Conservation (phyloP, 2,797 vertebrate genomes). For the Zenarchopterus dispar region DNA sequence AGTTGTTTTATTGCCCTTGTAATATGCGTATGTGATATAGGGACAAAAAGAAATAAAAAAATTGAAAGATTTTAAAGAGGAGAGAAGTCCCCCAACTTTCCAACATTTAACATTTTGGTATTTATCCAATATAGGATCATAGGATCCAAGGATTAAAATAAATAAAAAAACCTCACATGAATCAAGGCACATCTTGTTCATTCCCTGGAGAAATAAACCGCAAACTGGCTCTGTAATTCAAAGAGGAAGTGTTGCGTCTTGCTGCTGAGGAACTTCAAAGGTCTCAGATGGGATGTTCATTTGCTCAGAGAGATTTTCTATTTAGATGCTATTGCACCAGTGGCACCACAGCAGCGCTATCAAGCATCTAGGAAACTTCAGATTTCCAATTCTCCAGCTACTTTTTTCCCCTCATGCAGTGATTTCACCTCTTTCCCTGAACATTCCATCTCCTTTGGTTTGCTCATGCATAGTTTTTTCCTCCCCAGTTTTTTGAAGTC, state of each 20-base stretch:
- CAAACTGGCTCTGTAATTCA: constrained; percentile 77
- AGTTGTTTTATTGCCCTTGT: too few relatives aligned
- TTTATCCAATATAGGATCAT: constrained; percentile 7
- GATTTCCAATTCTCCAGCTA: constrained; percentile 26
- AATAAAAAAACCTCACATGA: constrained; percentile 49
- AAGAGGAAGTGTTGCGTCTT: constrained; percentile 78
- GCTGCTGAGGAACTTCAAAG: constrained; percentile 81
- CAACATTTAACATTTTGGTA: constrained; percentile 9
- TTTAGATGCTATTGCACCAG: constrained; percentile 75
- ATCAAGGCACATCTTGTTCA: constrained; percentile 77
- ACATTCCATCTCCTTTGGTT: constrained; percentile 6
- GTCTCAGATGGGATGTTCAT: constrained; percentile 72
- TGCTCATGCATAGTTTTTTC: constrained; percentile 10
- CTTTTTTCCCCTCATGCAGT: not conserved
- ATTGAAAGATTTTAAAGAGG: too few relatives aligned
- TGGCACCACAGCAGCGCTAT: constrained; percentile 62
- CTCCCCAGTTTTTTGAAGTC: constrained; percentile 19
- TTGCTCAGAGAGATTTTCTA: constrained; percentile 77
- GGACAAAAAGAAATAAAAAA: too few relatives aligned
- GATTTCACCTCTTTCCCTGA: constrained; percentile 24
- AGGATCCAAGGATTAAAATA: constrained; percentile 8
- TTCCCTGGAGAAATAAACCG: constrained; percentile 68
- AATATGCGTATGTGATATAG: too few relatives aligned
- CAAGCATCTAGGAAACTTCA: constrained; percentile 45
- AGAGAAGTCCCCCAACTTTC: not conserved